Evolutionary conservation across 1,140 invertebrate species (phyloP).

Genomic region (Helicoverpa zea): DNA sequence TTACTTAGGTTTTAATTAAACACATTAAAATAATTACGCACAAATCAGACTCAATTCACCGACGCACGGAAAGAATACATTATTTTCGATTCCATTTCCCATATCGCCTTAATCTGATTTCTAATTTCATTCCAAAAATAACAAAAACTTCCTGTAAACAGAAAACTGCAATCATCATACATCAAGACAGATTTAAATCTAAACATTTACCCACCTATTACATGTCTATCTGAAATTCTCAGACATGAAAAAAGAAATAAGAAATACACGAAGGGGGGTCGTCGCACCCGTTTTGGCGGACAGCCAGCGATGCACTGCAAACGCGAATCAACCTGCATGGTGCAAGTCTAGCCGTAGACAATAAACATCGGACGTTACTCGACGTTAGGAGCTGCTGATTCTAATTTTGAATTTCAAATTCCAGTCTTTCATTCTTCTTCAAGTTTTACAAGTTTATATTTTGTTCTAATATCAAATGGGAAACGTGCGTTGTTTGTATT

Average conservation of each 20-base stretch:
- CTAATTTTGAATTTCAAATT: conserved; percentile 40
- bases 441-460: not conserved
- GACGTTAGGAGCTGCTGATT: not conserved
- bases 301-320: conserved; percentile 38
- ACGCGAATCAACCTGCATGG: conserved; percentile 31
- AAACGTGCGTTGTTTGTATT: too few relatives aligned
- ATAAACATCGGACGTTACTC: conserved; percentile 36
- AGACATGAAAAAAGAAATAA: conserved; percentile 48
- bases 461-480: too few relatives aligned
- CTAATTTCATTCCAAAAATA: conserved; percentile 5
- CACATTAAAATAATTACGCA: too few relatives aligned
- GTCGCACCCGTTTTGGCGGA: conserved; percentile 43
- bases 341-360: conserved; percentile 44
- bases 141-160: not conserved
- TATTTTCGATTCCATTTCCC: not conserved
- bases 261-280: conserved; percentile 32
- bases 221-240: conserved; percentile 42
- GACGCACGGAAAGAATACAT: not conserved
- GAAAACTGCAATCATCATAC: conserved; percentile 18
- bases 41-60: not conserved
- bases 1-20: too few relatives aligned
- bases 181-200: not conserved
- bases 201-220: conserved; percentile 39
- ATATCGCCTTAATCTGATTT: not conserved
- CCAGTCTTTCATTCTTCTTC: not conserved